Conservation (phyloP, 2,797 vertebrate species). For the Clarias fuscus region DNA sequence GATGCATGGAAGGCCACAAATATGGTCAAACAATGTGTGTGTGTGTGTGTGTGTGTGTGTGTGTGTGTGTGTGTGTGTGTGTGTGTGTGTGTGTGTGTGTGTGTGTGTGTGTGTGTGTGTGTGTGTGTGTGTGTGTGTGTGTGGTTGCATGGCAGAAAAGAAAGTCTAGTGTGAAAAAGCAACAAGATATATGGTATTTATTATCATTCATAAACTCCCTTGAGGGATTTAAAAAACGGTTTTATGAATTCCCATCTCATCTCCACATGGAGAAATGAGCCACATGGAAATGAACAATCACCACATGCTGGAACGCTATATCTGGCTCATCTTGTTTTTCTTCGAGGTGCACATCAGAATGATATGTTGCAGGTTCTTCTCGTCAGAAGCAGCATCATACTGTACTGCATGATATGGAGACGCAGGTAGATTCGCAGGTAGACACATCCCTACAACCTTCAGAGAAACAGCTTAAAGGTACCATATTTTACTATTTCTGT, state of each 20-base stretch:
- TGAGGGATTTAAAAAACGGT: slow-evolving; percentile 54
- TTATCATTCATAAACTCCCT: slow-evolving; percentile 54
- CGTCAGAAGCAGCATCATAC: too few species aligned
- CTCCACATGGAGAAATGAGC: slow-evolving; percentile 38
- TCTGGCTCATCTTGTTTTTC: slow-evolving; percentile 53
- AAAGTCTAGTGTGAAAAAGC: slow-evolving; percentile 44
- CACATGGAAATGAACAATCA: slow-evolving; percentile 48
- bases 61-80: not conserved
- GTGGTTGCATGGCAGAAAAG: not conserved
- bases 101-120: slow-evolving; percentile 15
- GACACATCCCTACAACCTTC: too few species aligned
- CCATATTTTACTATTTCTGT: too few species aligned
- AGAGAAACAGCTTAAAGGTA: too few species aligned
- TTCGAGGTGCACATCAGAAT: slow-evolving; percentile 47
- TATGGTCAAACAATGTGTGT: too few species aligned
- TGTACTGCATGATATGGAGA: too few species aligned
- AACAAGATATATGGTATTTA: slow-evolving; percentile 56
- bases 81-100: not conserved
- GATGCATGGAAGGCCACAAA: too few species aligned
- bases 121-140: not conserved
- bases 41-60: too few species aligned
- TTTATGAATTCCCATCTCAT: slow-evolving; percentile 27
- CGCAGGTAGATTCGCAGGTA: too few species aligned
- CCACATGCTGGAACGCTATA: slow-evolving; percentile 52
- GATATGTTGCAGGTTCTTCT: slow-evolving; percentile 1